Base-by-base conservation (phyloP, 2,797 vertebrate species). In the Bradypodion pumilum region DNA sequence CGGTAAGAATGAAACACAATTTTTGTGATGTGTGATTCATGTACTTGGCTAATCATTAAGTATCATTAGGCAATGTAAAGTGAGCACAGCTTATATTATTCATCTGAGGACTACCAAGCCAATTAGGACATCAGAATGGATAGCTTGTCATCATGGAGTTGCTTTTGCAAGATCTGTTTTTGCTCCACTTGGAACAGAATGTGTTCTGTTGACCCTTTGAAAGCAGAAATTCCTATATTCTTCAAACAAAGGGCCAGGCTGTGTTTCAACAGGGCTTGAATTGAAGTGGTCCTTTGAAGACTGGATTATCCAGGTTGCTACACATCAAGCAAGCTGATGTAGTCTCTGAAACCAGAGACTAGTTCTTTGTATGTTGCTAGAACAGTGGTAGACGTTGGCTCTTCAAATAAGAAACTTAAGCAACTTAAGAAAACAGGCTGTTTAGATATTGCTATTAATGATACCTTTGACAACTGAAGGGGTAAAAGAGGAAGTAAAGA, bases 41-140 rank as follows among this genome's bases (percentile, higher is more conserved):
- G 16, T 63, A 49, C 27, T 65, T 73, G 44, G 76, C 68, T 73
- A 73, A 73, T 78, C 60, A 78, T 78, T 72, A 59, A 82, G 86
- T 44, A 27, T 7, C 1, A 32, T 70, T 82, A 21, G 25, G 40
- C 8, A 32, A 84, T 80, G 29, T 73, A 70, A 0, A 6, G 49
- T 27, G 52, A 78, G 60, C 44, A 81, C 4, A n/a, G 9, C 15
- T 75, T 35, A 40, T 65, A 81, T 81, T 56, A 52, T 6, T 40
- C 7, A 40, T n/a, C 3, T 4, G n/a, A 78, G 74, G 56, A 59
- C 5, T 74, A 59, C 3, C 66, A 29, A 37, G 25, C 60, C 21
- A 85, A 56, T 78, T 81, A 13, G 76, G 46, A 32, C 37, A 40
- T 19, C 23, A 16, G 7, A 80, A 56, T 19, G 5, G 74, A 5